Percentiles rank a stretch among this genome's conserved stretches.
Evolutionary conservation across 2,113 vertebrate genomes (phyloP).

Genomic region (Chitala chitala): DNA sequence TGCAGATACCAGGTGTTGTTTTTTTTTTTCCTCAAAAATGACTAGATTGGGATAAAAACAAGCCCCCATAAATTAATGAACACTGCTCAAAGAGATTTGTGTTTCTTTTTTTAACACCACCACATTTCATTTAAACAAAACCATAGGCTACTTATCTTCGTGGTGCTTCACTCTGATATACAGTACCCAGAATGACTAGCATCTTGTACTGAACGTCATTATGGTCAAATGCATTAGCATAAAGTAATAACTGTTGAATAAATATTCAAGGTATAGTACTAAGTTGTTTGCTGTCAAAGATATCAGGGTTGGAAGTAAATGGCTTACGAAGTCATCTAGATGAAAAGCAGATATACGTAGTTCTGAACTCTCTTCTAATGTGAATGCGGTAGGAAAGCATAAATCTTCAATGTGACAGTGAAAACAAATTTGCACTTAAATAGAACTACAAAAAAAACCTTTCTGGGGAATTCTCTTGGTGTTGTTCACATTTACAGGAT

Average conservation of each 20-base stretch:
- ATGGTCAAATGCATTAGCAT: not conserved
- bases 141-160: not conserved
- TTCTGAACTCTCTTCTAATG: not conserved
- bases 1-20: not conserved
- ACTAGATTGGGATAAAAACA: not conserved
- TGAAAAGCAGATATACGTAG: not conserved
- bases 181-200: not conserved
- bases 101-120: not conserved
- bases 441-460: not conserved
- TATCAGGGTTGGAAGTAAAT: not conserved
- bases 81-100: too few relatives aligned
- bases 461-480: not conserved
- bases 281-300: not conserved
- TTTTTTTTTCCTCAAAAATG: not conserved
- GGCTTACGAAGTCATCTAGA: not conserved
- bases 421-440: not conserved
- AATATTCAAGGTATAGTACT: not conserved
- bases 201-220: not conserved
- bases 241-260: not conserved
- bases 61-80: not conserved
- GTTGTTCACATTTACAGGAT: not conserved
- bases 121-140: not conserved
- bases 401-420: not conserved
- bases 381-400: not conserved
- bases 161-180: not conserved